Base-by-base conservation (phyloP, 1,140 invertebrate genomes). In the Aleiodes sp. region DNA sequence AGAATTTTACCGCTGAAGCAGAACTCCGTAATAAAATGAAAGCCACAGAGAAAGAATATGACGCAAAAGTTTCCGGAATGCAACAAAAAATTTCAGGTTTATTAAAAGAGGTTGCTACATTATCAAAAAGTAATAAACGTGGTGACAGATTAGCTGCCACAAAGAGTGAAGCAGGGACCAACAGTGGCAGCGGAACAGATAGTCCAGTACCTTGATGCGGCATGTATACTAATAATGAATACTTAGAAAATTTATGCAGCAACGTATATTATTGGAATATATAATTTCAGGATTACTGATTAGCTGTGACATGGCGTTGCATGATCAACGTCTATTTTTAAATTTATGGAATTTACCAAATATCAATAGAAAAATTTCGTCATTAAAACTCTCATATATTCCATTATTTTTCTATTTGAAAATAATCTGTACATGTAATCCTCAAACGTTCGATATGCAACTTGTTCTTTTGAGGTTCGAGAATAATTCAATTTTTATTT, bases 21-120 rank as follows among this genome's bases (percentile, higher is more conserved):
- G 96, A 97, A 75, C 85, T 95, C 52, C 89, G 96, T 21, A 92
- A 88, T 70, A 95, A 95, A 84, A 92, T 97, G 88, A 94, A 94
- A 78, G 91, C 87, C 12, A 88, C 91, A 31, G 92, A 95, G 75
- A 94, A 94, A 59, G 89, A 95, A 59, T 91, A 94, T 78, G 92
- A 94, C 65, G 91, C 90, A 61, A 95, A 96, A 82, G 89, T 94
- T 29, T 91, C 92, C 19, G 87, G 89, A 26, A 88, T 97, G 84
- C 94, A 93, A 79, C 89, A 89, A 19, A 94, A 93, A 84, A 92
- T 96, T 59, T 91, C 93, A 65, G 87, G 83, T 75, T 82, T 95
- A 33, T 84, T 95, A 33, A 95, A 94, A 80, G 95, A 97, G 86
- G 90, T 97, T 2, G 94, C 94, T 0, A 90, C 91, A 0, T 85